These are phyloP conservation scores for Ophion obscuratus DNA, from an alignment of 2,888 invertebrate species.

Conservation along the genomic window DNA sequence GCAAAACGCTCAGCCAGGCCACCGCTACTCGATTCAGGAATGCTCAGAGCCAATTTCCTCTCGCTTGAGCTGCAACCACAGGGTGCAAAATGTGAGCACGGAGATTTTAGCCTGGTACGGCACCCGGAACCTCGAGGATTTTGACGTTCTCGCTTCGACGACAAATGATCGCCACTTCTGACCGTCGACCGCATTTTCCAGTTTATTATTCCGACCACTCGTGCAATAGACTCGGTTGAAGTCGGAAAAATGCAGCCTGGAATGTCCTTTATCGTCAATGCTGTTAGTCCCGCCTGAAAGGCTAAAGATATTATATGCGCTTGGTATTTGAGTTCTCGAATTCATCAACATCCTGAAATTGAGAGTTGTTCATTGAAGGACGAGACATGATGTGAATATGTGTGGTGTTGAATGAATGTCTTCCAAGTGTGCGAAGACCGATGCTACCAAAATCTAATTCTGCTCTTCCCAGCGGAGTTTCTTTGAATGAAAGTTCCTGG, in stretches of 20 bases:
- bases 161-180: constrained; percentile 27
- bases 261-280: not conserved
- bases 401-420: too few species aligned
- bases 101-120: constrained; percentile 10
- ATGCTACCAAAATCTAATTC: too few species aligned
- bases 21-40: constrained; percentile 59
- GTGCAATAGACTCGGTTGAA: not conserved
- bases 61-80: constrained; percentile 44
- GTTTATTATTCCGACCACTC: not conserved
- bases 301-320: not conserved
- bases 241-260: not conserved
- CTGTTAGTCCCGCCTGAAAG: not conserved
- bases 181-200: not conserved
- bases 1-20: constrained; percentile 34
- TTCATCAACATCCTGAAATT: too few species aligned
- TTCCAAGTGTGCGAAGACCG: too few species aligned
- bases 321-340: too few species aligned
- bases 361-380: too few species aligned
- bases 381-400: too few species aligned
- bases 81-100: constrained; percentile 41
- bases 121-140: constrained; percentile 26
- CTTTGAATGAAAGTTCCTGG: not conserved
- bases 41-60: constrained; percentile 60
- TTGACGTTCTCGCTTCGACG: constrained; percentile 17
- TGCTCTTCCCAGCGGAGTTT: too few species aligned